Evolutionary conservation across 1,140 invertebrate species (phyloP), one percentile per base, ranked within the genome.

Genomic region (Metopolophium dirhodum): DNA sequence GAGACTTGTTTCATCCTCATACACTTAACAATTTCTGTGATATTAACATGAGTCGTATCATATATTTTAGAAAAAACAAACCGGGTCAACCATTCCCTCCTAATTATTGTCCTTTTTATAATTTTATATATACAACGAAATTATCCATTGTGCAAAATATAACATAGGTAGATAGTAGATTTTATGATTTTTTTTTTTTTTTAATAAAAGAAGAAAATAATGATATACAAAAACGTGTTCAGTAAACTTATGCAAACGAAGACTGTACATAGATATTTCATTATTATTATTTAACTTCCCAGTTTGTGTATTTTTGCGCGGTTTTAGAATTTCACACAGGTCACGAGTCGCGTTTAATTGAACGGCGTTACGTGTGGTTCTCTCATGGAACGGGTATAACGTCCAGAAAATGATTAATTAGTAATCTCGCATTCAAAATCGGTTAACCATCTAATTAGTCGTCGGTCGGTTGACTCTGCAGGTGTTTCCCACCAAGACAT

Each of bases 271-370:
- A 35, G 82, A 18, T 83, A 83, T 83, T 83, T 83, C 22, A 35
- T 23, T 83, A 83, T 41, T 85, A 85, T 85, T 85, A 85, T 85
- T 85, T 85, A 85, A 85, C 37, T 85, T 85, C 37, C 83, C 83
- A 41, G 83, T 85, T 85, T 86, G 41, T n/a, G 85, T 86, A n/a
- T 86, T 86, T 86, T 86, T 86, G 26, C 30, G 45, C 20, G 26
- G 2, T 41, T 47, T 47, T 45, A 47, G 26, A 47, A 86, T 86
- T 86, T 86, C 85, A 86, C 85, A 47, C 45, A 18, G 85, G 30
- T 86, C 85, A 47, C 85, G 85, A 86, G 26, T 86, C 23, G 45
- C 85, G 85, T 47, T 86, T 86, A 45, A 86, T 86, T 86, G 41
- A 86, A 47, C 23, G 26, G n/a, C 37, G 45, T 88, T 88, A 88